Base-by-base conservation (phyloP, 2,888 invertebrate genomes). In the Epistrophe grossulariae region DNA sequence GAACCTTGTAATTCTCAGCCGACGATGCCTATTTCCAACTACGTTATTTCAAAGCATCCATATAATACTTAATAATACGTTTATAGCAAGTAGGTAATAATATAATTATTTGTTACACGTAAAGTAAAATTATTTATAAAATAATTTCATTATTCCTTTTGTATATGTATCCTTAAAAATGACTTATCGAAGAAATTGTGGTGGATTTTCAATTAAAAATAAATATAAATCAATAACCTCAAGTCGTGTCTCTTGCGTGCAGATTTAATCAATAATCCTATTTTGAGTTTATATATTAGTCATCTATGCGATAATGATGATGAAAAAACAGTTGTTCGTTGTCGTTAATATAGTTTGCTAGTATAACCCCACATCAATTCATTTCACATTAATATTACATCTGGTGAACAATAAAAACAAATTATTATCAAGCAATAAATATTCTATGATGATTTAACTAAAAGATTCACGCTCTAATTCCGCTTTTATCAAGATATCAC, bases 401-500 rank as follows among this genome's bases (percentile, higher is more conserved):
- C 11, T 40, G 13, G 13, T 40, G 4, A 4, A 13, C 5, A 13
- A 19, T 8, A 17, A 24, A 0, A 40, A 31, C 48, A 48, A 48
- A 48, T 31, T 17, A 66, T 4, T 66, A 48, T 48, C 48, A 66
- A n/a, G 31, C 31, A 66, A 31, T 48, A 66, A 66, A 66, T 35
- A 66, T 66, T 35, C 43, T 48, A 43, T 64, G 9, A 38, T 50
- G n/a, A 45, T 45, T 50, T 50, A 31, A 52, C 60, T 13, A 31
- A 62, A 52, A 79, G 43, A 52, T 79, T 45, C 38, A 72, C 40
- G 40, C 24, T 72, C 38, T 64, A 40, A 57, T 72, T 45, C 45
- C 43, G 24, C 38, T 70, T 70, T 55, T n/a, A 70, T 70, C 70
- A 55, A 70, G 70, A 70, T 70, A 77, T 78, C 70, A 60, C 70